Evolutionary conservation across 2,888 invertebrate genomes (phyloP).

Genomic region (Drosophila nigricruria): DNA sequence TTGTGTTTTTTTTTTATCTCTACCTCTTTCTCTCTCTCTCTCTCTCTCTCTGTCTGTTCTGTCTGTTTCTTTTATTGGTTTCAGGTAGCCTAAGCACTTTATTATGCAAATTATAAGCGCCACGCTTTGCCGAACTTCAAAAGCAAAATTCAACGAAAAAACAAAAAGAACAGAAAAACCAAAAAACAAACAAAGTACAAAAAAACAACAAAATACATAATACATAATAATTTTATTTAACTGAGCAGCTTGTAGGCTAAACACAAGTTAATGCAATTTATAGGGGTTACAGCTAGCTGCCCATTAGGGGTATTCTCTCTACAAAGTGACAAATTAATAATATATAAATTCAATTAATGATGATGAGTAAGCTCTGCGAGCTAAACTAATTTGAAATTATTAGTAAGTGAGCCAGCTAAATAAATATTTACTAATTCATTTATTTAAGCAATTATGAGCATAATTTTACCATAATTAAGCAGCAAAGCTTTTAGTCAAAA

Average conservation of each 20-base stretch:
- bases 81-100: constrained; percentile 80
- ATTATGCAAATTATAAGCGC: constrained; percentile 77
- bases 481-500: background rate
- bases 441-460: background rate
- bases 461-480: background rate
- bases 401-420: background rate
- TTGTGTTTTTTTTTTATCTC: constrained; percentile 10
- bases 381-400: constrained; percentile 10
- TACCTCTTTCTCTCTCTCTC: background rate
- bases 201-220: constrained; percentile 18
- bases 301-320: constrained; percentile 3
- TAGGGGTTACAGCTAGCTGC: constrained; percentile 2
- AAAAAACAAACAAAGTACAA: constrained; percentile 19
- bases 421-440: constrained; percentile 2
- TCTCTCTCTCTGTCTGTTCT: background rate
- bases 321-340: constrained; percentile 45
- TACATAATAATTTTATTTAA: constrained; percentile 54
- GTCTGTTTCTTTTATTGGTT: constrained; percentile 59
- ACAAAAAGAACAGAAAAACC: background rate
- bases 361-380: background rate
- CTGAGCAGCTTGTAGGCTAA: constrained; percentile 41
- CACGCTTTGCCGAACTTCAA: constrained; percentile 74
- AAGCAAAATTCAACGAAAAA: constrained; percentile 65
- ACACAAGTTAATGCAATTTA: constrained; percentile 59
- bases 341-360: constrained; percentile 64